Conservation (phyloP, 2,113 vertebrate genomes). For the Hyperopisus bebe region DNA sequence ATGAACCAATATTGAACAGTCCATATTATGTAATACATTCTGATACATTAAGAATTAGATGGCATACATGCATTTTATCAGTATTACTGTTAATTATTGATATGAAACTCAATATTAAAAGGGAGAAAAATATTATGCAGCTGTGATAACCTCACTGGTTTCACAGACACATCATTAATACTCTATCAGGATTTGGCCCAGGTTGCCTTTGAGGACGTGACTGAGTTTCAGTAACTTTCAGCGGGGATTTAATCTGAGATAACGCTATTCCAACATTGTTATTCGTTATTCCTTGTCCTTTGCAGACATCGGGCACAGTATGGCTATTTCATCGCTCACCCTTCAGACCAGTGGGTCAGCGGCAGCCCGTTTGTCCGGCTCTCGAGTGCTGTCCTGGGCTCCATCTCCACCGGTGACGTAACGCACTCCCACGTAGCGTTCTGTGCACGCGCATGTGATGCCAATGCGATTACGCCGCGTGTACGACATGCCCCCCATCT, state of each 20-base stretch:
- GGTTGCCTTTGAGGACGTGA: neutral
- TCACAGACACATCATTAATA: neutral
- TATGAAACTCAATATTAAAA: neutral
- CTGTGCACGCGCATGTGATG: neutral
- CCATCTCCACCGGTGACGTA: neutral
- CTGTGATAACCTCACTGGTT: neutral
- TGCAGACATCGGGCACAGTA: neutral
- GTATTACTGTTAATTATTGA: neutral
- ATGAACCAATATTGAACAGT: neutral
- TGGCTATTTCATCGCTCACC: neutral
- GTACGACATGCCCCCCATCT: conserved; percentile 9
- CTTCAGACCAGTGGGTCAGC: neutral
- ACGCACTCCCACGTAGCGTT: neutral
- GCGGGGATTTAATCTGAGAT: neutral
- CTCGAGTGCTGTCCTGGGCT: neutral
- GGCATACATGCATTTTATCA: neutral
- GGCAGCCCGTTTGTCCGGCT: neutral
- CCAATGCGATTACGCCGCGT: neutral
- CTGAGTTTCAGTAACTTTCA: neutral
- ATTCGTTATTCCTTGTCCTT: neutral
- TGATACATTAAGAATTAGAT: neutral
- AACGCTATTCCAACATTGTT: neutral
- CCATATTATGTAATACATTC: neutral
- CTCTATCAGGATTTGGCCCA: neutral
- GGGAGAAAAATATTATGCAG: neutral